Base-by-base conservation (phyloP, 2,113 vertebrate genomes). In the Eulemur rufifrons region DNA sequence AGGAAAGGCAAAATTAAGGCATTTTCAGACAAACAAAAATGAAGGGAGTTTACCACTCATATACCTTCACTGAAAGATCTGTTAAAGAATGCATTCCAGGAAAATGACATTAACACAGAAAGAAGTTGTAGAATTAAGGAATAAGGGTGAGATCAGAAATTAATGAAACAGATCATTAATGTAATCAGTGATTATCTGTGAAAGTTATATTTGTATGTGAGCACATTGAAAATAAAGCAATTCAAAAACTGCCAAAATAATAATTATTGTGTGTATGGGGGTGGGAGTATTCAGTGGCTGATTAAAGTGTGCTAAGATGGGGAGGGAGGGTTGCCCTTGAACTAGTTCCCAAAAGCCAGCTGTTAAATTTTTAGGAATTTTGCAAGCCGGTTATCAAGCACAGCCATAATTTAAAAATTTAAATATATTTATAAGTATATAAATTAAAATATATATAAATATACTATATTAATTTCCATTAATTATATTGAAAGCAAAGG, bases 41-140 rank as follows among this genome's bases (percentile, higher is more conserved):
- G 83, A 90, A 90, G 8, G 8, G 7, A 89, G 17, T 52, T 77
- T 69, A 47, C 42, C 37, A 56, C 25, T 95, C 14, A 87, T 4
- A 71, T 20, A 37, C 11, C 23, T 92, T 71, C 56, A 76, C 52
- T 91, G 77, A 77, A 90, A 96, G n/a, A 88, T 42, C 20, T 91
- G 50, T 82, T 68, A 68, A 78, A 61, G 61, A 82, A 91, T n/a
- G 2, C 29, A 50, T 50, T 61, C 82, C 25, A 91, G 32, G 45
- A 94, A 97, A 94, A 50, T 52, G 37, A 82, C 32, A 94, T 68
- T 78, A 96, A 39, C 59, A 87, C 32, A 76, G 25, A 56, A 82
- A 32, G 34, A 92, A 94, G 52, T 42, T 86, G 1, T 95, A 1
- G 74, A 74, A 93, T 81, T 86, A 95, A 63, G 17, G 5, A 94